Conservation (phyloP, 2,888 invertebrate species). For the Sesia apiformis region DNA sequence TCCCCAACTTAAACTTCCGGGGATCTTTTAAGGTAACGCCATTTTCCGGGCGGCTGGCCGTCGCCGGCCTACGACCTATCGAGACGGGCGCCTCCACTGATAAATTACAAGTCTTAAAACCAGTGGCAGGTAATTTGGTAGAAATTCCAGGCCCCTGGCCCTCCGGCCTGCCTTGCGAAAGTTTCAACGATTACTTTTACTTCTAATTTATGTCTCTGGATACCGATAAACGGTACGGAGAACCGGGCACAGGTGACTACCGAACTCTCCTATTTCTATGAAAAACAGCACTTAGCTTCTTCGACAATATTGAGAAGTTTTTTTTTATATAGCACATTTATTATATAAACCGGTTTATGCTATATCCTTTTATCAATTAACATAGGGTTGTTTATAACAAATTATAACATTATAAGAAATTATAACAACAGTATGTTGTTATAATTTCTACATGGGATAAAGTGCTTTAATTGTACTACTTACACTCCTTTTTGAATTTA, state of each 20-base stretch:
- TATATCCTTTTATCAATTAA: too few species aligned
- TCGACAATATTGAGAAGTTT: background rate
- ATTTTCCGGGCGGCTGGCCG: conserved; percentile 44
- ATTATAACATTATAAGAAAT: too few species aligned
- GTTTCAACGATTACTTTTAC: conserved; percentile 69
- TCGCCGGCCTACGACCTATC: conserved; percentile 31
- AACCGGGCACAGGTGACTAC: conserved; percentile 56
- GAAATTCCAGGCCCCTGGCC: conserved; percentile 55
- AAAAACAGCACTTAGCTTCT: conserved; percentile 3
- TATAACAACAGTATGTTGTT: too few species aligned
- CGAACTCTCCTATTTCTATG: conserved; percentile 18
- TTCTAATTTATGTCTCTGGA: conserved; percentile 63
- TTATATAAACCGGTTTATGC: too few species aligned
- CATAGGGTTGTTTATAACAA: too few species aligned
- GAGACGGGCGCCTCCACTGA: conserved; percentile 57
- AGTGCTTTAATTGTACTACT: too few species aligned
- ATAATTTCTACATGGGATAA: too few species aligned
- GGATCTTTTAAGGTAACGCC: conserved; percentile 8
- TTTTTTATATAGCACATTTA: background rate
- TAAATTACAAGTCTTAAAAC: conserved; percentile 77
- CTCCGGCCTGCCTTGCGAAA: conserved; percentile 52
- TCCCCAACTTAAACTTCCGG: background rate
- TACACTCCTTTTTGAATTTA: too few species aligned
- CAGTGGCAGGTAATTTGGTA: conserved; percentile 77
- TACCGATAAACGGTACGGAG: conserved; percentile 48